A percentile compares a stretch with the other conserved stretches of the same genome.
These are phyloP conservation scores for Meandrusa payeni DNA, from an alignment of 2,888 invertebrate genomes.

Conservation along the genomic window DNA sequence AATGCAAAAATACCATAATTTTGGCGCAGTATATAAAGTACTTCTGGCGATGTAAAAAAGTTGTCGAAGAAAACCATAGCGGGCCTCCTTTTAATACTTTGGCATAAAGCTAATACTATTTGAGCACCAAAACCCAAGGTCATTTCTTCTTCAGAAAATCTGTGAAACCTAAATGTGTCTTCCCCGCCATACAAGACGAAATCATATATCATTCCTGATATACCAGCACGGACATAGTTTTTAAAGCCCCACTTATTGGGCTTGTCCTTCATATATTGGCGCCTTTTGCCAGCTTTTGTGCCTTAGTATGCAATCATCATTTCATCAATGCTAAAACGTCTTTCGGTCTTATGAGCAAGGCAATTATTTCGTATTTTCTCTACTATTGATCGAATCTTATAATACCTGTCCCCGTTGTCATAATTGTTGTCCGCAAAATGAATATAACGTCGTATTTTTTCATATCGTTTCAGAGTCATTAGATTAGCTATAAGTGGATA, in stretches of 20 bases:
- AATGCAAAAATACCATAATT: conserved; percentile 29
- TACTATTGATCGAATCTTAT: conserved; percentile 36
- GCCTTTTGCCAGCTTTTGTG: conserved; percentile 37
- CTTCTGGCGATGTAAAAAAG: conserved; percentile 28
- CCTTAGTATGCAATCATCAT: conserved; percentile 48
- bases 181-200: conserved; percentile 42
- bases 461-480: too few relatives aligned
- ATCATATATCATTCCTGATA: conserved; percentile 46
- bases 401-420: conserved; percentile 34
- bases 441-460: conserved; percentile 33
- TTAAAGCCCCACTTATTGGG: conserved; percentile 48
- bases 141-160: conserved; percentile 34
- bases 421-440: conserved; percentile 38
- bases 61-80: conserved; percentile 24
- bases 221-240: conserved; percentile 41
- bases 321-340: conserved; percentile 39
- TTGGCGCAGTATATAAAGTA: conserved; percentile 26
- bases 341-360: conserved; percentile 29
- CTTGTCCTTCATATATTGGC: conserved; percentile 44
- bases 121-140: conserved; percentile 37
- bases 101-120: conserved; percentile 33
- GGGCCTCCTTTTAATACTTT: conserved; percentile 24
- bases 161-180: conserved; percentile 35
- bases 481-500: conserved; percentile 32
- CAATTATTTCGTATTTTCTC: conserved; percentile 35